These are phyloP conservation scores for Zonitis immaculata DNA, from an alignment of 2,888 invertebrate species.

Conservation along the genomic window DNA sequence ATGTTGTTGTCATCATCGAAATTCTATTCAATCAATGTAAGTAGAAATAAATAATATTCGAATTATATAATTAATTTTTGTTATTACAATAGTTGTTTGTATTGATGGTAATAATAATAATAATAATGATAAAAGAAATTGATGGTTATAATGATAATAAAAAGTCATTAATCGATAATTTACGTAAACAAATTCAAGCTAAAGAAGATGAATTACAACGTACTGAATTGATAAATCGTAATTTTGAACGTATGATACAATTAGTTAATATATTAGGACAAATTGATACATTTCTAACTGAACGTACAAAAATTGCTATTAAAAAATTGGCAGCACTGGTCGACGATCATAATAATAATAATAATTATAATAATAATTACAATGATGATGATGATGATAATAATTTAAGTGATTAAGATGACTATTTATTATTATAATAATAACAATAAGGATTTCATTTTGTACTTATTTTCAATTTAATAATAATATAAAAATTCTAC, in stretches of 20 bases:
- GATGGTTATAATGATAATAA: neutral
- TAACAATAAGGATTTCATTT: too few relatives aligned
- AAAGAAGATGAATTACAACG: conserved; percentile 41
- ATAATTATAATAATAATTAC: conserved; percentile 4
- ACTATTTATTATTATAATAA: too few relatives aligned
- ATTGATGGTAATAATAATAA: neutral
- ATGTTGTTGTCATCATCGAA: too few relatives aligned
- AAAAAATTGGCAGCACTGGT: conserved; percentile 48
- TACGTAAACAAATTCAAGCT: conserved; percentile 36
- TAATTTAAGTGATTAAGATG: neutral
- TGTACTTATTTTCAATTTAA: too few relatives aligned
- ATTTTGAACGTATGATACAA: conserved; percentile 51
- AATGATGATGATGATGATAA: neutral
- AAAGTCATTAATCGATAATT: conserved; percentile 26
- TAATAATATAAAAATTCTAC: too few relatives aligned
- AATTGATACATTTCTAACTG: conserved; percentile 51
- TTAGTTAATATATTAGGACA: conserved; percentile 51
- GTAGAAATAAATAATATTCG: too few relatives aligned
- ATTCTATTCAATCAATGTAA: too few relatives aligned
- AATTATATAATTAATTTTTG: too few relatives aligned
- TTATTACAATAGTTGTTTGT: neutral
- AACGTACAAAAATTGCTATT: conserved; percentile 46
- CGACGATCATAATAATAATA: conserved; percentile 42
- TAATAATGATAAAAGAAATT: neutral
- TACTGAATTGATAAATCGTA: conserved; percentile 46